Base-by-base conservation (phyloP, 2,888 invertebrate species). In the Atherix ibis region DNA sequence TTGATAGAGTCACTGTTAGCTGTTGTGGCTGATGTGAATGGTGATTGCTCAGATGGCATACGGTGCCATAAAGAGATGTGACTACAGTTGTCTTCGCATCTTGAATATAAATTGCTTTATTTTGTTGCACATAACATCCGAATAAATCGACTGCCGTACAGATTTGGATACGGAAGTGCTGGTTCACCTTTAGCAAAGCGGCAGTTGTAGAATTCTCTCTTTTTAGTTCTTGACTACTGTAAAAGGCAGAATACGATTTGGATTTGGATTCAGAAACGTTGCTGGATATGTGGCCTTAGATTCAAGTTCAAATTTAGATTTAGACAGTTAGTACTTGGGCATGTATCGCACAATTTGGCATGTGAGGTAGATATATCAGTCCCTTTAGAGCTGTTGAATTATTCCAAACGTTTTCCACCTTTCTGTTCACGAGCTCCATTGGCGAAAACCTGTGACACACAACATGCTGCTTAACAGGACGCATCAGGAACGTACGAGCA, bases 91-190 rank as follows among this genome's bases (percentile, higher is more conserved):
- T 49, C 47, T 55, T 54, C 54, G 54, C 55, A 56, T 55, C 56
- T 55, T 56, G 56, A 56, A 56, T 56, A 56, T 56, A 56, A 56
- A 56, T 56, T 56, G 52, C 56, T 56, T 56, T 46, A 48, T 48
- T 48, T 48, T 49, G 51, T 56, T 57, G 31, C 28, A 16, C 12
- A 35, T 26, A 35, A 26, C 17, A 18, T 26, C 31, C 30, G 26
- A 27, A 30, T 14, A 31, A 41, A 40, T 41, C 40, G 38, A 51
- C 48, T 54, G 56, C 53, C 52, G 55, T 55, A 57, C 57, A 54
- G 56, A 49, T 48, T 43, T 49, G 50, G 48, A 49, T 54, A n/a
- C n/a, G n/a, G n/a, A n/a, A n/a, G n/a, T n/a, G 14, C 24, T 18
- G 14, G 18, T 27, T 17, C 27, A 30, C 9, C 17, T 13, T n/a